Evolutionary conservation across 2,797 vertebrate species (phyloP).

Genomic region (Malacoctenus gilli): DNA sequence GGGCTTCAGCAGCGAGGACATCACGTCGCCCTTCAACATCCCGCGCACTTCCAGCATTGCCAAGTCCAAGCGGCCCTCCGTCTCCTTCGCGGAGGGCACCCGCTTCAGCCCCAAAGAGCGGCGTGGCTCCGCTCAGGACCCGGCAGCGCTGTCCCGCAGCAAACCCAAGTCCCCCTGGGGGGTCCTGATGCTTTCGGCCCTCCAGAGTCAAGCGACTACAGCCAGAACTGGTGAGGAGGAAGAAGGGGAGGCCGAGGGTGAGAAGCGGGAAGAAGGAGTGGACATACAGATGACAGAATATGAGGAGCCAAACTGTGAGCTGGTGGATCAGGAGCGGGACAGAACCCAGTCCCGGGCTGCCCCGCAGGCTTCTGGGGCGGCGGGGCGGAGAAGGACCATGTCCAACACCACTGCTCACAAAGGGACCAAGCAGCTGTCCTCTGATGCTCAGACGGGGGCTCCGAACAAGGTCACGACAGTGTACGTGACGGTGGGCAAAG

Average conservation of each 20-base stretch:
- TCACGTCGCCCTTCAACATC: slow-evolving; percentile 87
- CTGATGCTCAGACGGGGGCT: slow-evolving; percentile 60
- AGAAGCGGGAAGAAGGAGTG: slow-evolving; percentile 60
- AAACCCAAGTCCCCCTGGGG: slow-evolving; percentile 86
- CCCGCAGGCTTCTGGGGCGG: slow-evolving; percentile 62
- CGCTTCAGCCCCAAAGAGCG: slow-evolving; percentile 86
- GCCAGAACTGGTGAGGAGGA: slow-evolving; percentile 53
- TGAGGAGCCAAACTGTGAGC: slow-evolving; percentile 57
- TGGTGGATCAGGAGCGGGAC: slow-evolving; percentile 64
- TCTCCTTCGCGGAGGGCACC: slow-evolving; percentile 97
- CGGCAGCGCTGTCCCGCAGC: slow-evolving; percentile 55
- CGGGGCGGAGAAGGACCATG: slow-evolving; percentile 69
- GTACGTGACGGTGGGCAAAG: slow-evolving; percentile 89
- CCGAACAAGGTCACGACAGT: slow-evolving; percentile 84
- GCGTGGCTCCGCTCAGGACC: slow-evolving; percentile 80
- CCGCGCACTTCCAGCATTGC: slow-evolving; percentile 96
- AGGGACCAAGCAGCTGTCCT: slow-evolving; percentile 59
- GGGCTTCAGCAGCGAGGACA: slow-evolving; percentile 84
- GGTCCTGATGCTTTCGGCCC: slow-evolving; percentile 76
- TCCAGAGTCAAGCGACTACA: slow-evolving; percentile 56
- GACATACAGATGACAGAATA: slow-evolving; percentile 41
- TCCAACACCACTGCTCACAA: slow-evolving; percentile 75
- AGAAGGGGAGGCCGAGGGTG: slow-evolving; percentile 34
- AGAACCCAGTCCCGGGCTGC: slow-evolving; percentile 33
- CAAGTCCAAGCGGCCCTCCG: slow-evolving; percentile 92